Conservation (phyloP, 1,140 invertebrate genomes). For the Drosophila sp. region DNA sequence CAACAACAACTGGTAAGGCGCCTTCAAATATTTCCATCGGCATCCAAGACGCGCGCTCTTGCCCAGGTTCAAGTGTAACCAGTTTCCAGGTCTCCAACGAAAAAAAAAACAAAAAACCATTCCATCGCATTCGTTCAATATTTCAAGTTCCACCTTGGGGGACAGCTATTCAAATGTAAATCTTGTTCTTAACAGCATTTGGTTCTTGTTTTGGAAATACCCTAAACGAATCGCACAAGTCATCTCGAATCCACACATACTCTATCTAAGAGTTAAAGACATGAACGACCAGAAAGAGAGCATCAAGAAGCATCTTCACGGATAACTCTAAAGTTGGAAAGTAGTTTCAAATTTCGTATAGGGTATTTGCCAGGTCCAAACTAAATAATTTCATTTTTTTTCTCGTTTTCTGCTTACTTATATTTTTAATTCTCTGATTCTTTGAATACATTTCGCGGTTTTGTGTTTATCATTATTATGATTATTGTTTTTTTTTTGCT, state of each 20-base stretch:
- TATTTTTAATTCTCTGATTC: conserved; percentile 25
- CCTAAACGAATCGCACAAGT: not conserved
- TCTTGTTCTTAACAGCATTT: conserved; percentile 56
- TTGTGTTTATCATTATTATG: conserved; percentile 58
- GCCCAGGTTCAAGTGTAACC: conserved; percentile 78
- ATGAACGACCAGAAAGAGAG: too few relatives aligned
- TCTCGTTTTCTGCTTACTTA: conserved; percentile 20
- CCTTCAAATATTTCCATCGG: conserved; percentile 63
- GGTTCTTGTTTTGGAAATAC: conserved; percentile 10
- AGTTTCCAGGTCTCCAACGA: conserved; percentile 57
- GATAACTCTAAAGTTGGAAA: too few relatives aligned
- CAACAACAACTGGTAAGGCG: conserved; percentile 42
- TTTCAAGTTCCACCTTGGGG: conserved; percentile 52
- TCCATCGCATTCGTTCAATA: conserved; percentile 46
- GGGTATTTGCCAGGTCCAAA: not conserved
- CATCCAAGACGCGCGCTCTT: conserved; percentile 30
- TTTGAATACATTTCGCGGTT: conserved; percentile 58
- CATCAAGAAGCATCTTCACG: too few relatives aligned
- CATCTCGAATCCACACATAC: not conserved
- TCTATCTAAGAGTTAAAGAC: not conserved
- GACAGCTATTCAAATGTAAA: conserved; percentile 66
- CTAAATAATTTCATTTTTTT: too few relatives aligned
- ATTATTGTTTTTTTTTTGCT: conserved; percentile 61
- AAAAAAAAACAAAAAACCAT: conserved; percentile 28
- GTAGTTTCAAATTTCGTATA: not conserved